These are phyloP conservation scores for Sciurus vulgaris DNA, from an alignment of 2,797 vertebrate species.

Conservation along the genomic window DNA sequence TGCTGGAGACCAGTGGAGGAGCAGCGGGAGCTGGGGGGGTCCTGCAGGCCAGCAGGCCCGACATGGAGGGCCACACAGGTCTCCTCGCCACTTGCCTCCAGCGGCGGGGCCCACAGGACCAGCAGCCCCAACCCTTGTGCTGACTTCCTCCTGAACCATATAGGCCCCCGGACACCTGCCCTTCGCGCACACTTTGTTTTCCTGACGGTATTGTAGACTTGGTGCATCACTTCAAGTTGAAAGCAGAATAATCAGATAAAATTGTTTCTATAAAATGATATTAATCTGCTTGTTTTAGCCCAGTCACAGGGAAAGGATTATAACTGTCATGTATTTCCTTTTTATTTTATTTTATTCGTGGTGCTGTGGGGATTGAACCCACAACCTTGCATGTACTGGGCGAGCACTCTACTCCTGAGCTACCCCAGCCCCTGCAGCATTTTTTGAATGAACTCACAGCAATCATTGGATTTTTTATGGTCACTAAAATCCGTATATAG, in stretches of 20 bases:
- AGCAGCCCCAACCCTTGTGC: too few relatives aligned
- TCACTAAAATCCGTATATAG: background rate
- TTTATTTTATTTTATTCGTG: too few relatives aligned
- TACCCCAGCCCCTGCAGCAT: too few relatives aligned
- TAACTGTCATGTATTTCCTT: background rate
- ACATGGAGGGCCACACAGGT: too few relatives aligned
- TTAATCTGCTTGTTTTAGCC: background rate
- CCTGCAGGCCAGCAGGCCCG: too few relatives aligned
- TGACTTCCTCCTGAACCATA: too few relatives aligned
- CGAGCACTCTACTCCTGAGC: too few relatives aligned
- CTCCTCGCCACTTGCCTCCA: accelerated
- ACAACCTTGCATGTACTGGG: too few relatives aligned
- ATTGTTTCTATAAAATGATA: background rate
- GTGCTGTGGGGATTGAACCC: too few relatives aligned
- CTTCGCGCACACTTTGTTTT: background rate
- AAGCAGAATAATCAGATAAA: background rate
- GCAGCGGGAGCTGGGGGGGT: too few relatives aligned
- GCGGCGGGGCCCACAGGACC: background rate
- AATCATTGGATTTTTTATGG: background rate
- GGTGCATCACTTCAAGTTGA: background rate
- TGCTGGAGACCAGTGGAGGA: too few relatives aligned
- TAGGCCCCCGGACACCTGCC: too few relatives aligned
- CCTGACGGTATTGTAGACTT: background rate
- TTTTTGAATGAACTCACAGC: background rate
- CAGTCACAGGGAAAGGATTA: background rate